A percentile compares a stretch with the other conserved stretches of the same genome.
Evolutionary conservation across 1,140 invertebrate species (phyloP).

Genomic region (Brachionus rotundiformis): DNA sequence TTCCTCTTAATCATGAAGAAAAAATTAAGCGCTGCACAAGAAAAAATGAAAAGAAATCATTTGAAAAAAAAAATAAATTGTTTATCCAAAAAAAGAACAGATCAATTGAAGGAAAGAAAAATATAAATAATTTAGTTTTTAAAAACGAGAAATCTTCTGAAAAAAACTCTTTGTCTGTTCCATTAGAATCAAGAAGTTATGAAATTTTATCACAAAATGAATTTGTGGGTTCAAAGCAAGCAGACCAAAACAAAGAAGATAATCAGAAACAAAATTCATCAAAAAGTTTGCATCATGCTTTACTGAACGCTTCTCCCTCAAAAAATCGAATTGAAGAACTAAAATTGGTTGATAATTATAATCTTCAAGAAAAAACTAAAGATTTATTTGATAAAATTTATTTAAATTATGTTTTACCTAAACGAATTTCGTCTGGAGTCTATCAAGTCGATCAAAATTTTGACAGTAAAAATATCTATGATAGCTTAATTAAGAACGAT

Average conservation of each 20-base stretch:
- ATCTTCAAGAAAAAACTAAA: not conserved
- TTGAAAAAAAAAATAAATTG: not conserved
- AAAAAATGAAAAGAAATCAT: not conserved
- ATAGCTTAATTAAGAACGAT: not conserved
- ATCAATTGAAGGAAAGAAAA: not conserved
- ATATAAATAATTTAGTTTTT: not conserved
- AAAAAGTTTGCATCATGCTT: no score
- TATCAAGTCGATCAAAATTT: not conserved
- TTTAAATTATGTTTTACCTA: not conserved
- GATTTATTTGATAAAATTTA: not conserved
- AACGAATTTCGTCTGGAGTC: not conserved
- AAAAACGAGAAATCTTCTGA: not conserved
- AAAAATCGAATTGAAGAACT: not conserved
- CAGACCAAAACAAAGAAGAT: no score
- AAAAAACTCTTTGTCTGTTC: no score
- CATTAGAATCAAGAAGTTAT: no score
- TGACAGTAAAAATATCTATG: not conserved
- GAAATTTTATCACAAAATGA: no score
- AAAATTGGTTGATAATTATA: not conserved
- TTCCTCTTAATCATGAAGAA: not conserved
- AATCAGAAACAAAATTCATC: no score
- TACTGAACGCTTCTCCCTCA: not conserved
- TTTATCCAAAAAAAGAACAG: not conserved
- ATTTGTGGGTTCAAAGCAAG: no score
- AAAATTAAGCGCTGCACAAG: not conserved